Conservation (phyloP, 2,113 vertebrate species). For the Suricata suricatta region DNA sequence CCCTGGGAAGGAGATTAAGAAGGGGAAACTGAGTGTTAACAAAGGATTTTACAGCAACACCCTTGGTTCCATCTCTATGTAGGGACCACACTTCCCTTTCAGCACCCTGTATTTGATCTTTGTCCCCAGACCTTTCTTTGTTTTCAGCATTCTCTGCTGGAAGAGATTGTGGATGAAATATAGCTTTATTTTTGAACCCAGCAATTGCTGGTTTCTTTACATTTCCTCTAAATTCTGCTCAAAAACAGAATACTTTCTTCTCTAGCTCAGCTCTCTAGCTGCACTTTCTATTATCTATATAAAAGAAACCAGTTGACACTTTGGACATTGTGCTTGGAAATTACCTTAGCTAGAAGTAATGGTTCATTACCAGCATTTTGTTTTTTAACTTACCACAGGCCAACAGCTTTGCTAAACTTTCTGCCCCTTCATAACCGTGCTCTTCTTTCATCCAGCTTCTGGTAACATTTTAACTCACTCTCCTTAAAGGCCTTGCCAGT, state of each 20-base stretch:
- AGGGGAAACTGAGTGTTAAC: background rate
- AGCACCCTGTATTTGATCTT: slow-evolving; percentile 3
- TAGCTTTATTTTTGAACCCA: slow-evolving; percentile 51
- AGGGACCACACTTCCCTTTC: slow-evolving; percentile 18
- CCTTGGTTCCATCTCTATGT: background rate
- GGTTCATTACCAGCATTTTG: background rate
- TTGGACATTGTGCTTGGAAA: slow-evolving; percentile 2
- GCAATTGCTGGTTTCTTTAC: background rate
- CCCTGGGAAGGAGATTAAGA: background rate
- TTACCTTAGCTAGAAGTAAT: slow-evolving; percentile 20
- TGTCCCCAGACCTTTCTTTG: background rate
- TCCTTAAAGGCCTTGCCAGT: background rate
- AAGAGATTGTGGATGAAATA: slow-evolving; percentile 40
- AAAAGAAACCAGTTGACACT: background rate
- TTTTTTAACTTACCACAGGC: background rate
- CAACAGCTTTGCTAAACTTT: slow-evolving; percentile 10
- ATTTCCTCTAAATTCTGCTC: slow-evolving; percentile 23
- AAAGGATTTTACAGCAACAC: slow-evolving; percentile 1
- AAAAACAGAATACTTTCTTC: slow-evolving; percentile 31
- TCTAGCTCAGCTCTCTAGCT: background rate
- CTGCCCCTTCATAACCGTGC: background rate
- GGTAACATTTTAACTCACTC: background rate
- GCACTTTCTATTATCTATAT: background rate
- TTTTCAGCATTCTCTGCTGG: slow-evolving; percentile 20
- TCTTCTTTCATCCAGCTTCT: background rate